Base-by-base conservation (phyloP, 2,888 invertebrate species). In the Galerucella calmariensis region DNA sequence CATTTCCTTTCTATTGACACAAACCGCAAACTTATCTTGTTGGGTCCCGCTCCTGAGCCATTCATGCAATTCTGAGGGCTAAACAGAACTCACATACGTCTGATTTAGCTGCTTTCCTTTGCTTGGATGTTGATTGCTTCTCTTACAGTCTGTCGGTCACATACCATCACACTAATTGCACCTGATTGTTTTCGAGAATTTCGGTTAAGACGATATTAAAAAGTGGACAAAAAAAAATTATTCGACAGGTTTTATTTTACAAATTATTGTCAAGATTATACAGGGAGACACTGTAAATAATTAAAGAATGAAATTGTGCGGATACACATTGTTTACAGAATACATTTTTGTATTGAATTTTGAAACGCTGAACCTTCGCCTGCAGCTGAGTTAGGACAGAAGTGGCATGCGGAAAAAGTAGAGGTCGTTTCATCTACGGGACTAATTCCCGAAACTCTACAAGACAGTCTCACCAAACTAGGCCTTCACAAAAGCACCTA, bases 1-100 rank as follows among this genome's bases (percentile, higher is more conserved):
- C 72, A 82, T 82, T 83, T 83, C 81, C 82, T 81, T 82, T 81
- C 83, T 85, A 84, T 85, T 84, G 85, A 84, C 85, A 83, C 80
- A 81, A 82, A 80, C 83, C 81, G 77, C 83, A 82, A 84, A 83
- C 83, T 83, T 84, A 83, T 84, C 83, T 82, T 81, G 81, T 82
- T 80, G 81, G 76, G 75, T 76, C 79, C 78, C 80, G 79, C 81
- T 80, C 77, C 77, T 78, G 73, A 75, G 46, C 80, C 79, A 80
- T 81, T 82, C 81, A 82, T 81, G 77, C 80, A 71, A 77, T 79
- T 68, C 69, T 65, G 72, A 73, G 71, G 77, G 77, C 72, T 75
- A 71, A 74, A 70, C 67, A 63, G 69, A 69, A 69, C 69, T 27
- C 65, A 69, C 69, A 74, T 72, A 78, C 75, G 76, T 73, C 75